phyloP scores from a whole-genome alignment of 2,797 vertebrate species.

The Rhyacichthys aspro region DNA sequence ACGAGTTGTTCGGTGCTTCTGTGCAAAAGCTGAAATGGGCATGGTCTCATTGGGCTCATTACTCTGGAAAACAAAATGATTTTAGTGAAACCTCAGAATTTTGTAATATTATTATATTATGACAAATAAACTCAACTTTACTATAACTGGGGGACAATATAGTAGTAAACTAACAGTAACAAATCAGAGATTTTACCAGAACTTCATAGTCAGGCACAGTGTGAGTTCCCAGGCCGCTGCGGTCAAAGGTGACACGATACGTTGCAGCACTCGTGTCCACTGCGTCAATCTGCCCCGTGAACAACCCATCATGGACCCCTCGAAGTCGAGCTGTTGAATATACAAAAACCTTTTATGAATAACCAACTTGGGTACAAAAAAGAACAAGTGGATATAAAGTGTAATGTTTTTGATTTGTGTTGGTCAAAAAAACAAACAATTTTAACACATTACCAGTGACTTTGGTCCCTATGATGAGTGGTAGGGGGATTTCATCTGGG shows the following conservation, averaged over 20 bases:
- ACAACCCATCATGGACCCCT: conserved; percentile 94
- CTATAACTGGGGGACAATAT: too few species aligned
- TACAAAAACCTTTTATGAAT: background rate
- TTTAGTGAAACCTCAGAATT: background rate
- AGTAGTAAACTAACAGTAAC: too few species aligned
- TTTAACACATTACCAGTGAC: conserved; percentile 80
- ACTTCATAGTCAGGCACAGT: conserved; percentile 99
- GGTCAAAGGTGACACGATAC: conserved; percentile 97
- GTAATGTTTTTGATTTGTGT: background rate
- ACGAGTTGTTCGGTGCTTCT: conserved; percentile 93
- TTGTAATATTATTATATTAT: background rate
- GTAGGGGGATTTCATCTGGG: conserved; percentile 96
- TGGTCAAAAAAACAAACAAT: background rate
- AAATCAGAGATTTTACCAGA: conserved; percentile 83
- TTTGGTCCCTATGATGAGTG: conserved; percentile 98
- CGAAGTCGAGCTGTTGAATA: conserved; percentile 88
- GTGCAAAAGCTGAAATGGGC: conserved; percentile 97
- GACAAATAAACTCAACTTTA: background rate
- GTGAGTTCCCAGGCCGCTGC: conserved; percentile 94
- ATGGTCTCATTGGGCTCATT: conserved; percentile 98
- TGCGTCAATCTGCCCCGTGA: conserved; percentile 97
- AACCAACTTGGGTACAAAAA: background rate
- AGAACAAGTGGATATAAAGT: background rate
- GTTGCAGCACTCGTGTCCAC: conserved; percentile 97
- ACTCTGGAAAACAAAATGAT: conserved; percentile 79